Base-by-base conservation (phyloP, 2,888 invertebrate species). In the Holacanthella duospinosa region DNA sequence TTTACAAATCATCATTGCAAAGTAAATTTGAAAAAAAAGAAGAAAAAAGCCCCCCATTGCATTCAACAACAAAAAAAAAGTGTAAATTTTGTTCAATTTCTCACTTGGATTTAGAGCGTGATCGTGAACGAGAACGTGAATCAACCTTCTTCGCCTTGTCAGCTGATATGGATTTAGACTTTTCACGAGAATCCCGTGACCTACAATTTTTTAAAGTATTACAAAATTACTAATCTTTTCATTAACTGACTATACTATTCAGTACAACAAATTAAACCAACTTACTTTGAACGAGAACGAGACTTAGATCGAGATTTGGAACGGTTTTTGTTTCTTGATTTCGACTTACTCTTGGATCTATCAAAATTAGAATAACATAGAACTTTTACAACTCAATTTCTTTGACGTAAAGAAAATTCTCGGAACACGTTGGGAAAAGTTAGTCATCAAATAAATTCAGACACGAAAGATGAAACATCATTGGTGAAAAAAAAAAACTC, bases 241-340 rank as follows among this genome's bases (percentile, higher is more conserved):
- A 24, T 27, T 54, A 55, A 54, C n/a, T 55, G 6, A 9, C 55
- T 27, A n/a, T 29, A 29, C 16, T n/a, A 54, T 2, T 54, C 2
- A 60, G 28, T 9, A 44, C 54, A 25, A 48, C 21, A 55, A n/a
- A 55, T 36, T 27, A 60, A 28, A 77, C 76, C 56, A 75, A 69
- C 78, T 70, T 89, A 89, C 76, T 89, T 89, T n/a, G 81, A 80
- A 66, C 82, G 80, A 68, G 83, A 83, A 76, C 84, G 83, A 62
- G 74, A 74, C 59, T 70, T 69, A 24, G 71, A 70, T 9, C 85
- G 86, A 4, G 83, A 85, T 60, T 70, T 72, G 26, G 71, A 71
- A 62, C 71, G 68, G 62, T 68, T 70, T 62, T 68, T 70, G 64
- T 84, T 84, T 73, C n/a, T n/a, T n/a, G n/a, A n/a, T n/a, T 84